Base-by-base conservation (phyloP, 2,888 invertebrate species). In the Mythimna vitellina region DNA sequence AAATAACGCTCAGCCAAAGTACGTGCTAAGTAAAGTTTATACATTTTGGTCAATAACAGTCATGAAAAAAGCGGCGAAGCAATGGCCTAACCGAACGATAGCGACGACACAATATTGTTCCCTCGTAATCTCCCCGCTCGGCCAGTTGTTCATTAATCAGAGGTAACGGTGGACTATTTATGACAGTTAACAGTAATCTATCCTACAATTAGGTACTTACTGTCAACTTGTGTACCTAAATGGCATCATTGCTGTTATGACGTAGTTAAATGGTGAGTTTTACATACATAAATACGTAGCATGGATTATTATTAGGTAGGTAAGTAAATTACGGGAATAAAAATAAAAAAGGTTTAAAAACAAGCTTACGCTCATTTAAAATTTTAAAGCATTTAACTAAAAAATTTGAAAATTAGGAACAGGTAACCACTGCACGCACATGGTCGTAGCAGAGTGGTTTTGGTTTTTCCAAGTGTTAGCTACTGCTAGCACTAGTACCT, bases 391-490 rank as follows among this genome's bases (percentile, higher is more conserved):
- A 35, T 57, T 35, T 17, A 25, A 46, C 14, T 17, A 46, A 46
- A 25, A 4, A 57, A 8, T 20, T 9, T 57, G 35, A 8, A 46
- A 56, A 71, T 70, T 10, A 35, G 7, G 54, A n/a, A 25, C 22
- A 71, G 25, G 35, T 25, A 71, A 56, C 12, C 12, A 25, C 7
- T 46, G n/a, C 46, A 49, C 9, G 46, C n/a, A 20, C n/a, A 70
- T 46, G 35, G 46, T 51, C 51, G 20, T 32, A 10, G 10, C 17
- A 29, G 20, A 9, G 32, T 17, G 57, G 32, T 32, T 57, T 57
- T 20, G 10, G 29, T 32, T 25, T 20, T 20, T 29, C 9, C 9
- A 32, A 57, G 17, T 51, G 8, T 51, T n/a, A 51, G n/a, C 46
- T 22, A 22, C 53, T n/a, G n/a, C 22, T 53, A 10, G 22, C 22